Evolutionary conservation across 2,888 invertebrate genomes (phyloP), one percentile per base, ranked within the genome.

Genomic region (Drosophila buzzatii): DNA sequence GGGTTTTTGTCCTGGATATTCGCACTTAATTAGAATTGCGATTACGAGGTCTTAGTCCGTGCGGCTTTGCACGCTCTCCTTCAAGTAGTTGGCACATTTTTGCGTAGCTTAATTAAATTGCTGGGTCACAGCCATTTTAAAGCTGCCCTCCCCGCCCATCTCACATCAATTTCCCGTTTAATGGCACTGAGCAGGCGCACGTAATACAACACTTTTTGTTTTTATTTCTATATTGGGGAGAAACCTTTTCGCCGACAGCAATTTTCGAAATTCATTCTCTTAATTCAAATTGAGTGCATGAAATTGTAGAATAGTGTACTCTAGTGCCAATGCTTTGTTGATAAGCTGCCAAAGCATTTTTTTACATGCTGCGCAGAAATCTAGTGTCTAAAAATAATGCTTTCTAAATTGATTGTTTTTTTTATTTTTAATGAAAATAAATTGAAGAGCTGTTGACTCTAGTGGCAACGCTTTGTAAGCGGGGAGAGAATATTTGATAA

Each of bases 21-120:
- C 74, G 77, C 87, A 87, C 86, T 89, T 87, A 89, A 87, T 87
- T 87, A 87, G 87, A 87, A 87, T 83, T 76, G 78, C 83, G 85
- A 87, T 87, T 89, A 89, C 82, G 65, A 73, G 73, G 70, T 79
- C 81, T 76, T 81, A 73, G 83, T 63, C 49, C 27, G 45, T 81
- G 79, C 66, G 77, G 73, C 70, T 77, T 86, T 75, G 53, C 59
- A 53, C 57, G 59, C 72, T 33, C 59, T 53, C 47, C 63, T 74
- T 70, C 70, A 61, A 68, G 52, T 57, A 70, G 69, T 82, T 87
- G 82, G 55, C 87, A 85, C 85, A 75, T 67, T 74, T 69, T 55
- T 47, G 47, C 44, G 53, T 35, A 45, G 70, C 76, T 77, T 78
- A 78, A 77, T 77, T 78, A 78, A 78, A 76, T 67, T 68, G 76